Conservation (phyloP, 2,113 vertebrate genomes). For the Microcebus tavaratra region DNA sequence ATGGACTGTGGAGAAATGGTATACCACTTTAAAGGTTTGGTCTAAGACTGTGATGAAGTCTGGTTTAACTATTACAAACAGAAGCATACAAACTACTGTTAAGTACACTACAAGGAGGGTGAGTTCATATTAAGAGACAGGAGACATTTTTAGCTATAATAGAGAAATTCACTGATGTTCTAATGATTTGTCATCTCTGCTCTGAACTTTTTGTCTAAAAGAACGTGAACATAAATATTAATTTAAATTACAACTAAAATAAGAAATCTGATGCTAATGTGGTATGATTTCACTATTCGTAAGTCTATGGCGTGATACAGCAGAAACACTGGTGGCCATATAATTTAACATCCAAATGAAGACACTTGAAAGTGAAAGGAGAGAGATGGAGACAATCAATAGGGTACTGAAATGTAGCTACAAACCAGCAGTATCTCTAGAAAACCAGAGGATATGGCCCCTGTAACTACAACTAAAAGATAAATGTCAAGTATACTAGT, state of each 20-base stretch:
- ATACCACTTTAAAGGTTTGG: not conserved
- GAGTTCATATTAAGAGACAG: not conserved
- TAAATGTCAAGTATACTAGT: not conserved
- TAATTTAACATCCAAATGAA: not conserved
- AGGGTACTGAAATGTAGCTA: not conserved
- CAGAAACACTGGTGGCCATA: not conserved
- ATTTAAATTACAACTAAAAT: conserved; percentile 28
- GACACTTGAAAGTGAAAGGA: not conserved
- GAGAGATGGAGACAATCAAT: not conserved
- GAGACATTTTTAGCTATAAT: not conserved
- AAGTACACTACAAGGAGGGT: not conserved
- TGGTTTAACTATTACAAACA: conserved; percentile 18
- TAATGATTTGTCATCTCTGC: conserved; percentile 2
- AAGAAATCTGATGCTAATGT: not conserved
- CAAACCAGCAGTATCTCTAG: not conserved
- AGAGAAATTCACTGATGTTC: conserved; percentile 1
- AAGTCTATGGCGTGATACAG: not conserved
- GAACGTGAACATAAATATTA: conserved; percentile 32
- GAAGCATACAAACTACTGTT: not conserved
- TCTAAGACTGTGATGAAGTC: conserved; percentile 1
- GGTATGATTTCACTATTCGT: not conserved
- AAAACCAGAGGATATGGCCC: not conserved
- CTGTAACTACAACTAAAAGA: not conserved
- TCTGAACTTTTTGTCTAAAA: not conserved
- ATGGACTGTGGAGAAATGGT: not conserved